These are phyloP conservation scores for Sebastiscus albofasciatus DNA, from an alignment of 2,797 vertebrate species.

Conservation along the genomic window DNA sequence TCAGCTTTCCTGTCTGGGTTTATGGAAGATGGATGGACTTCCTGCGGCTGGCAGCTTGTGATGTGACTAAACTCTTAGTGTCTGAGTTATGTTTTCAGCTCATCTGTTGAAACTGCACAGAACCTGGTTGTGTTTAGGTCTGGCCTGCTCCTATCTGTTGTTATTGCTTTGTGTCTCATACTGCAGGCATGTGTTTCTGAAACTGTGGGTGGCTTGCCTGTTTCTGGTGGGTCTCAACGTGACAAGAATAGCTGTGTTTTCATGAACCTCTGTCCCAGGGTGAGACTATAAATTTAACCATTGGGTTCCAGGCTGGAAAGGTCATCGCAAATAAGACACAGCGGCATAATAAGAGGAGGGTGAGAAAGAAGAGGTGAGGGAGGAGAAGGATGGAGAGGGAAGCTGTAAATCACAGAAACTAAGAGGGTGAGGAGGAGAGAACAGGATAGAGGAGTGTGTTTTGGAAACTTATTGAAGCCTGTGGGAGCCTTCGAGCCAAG, in stretches of 20 bases:
- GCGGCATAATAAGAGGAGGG: neutral
- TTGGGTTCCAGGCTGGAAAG: constrained; percentile 33
- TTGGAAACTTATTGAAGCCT: constrained; percentile 30
- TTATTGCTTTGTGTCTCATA: constrained; percentile 51
- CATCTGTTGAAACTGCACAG: constrained; percentile 51
- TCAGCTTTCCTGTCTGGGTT: constrained; percentile 17
- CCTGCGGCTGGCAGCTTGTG: constrained; percentile 17
- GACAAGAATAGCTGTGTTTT: constrained; percentile 65
- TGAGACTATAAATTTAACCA: constrained; percentile 42
- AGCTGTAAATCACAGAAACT: constrained; percentile 27
- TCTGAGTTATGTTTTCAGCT: constrained; percentile 33
- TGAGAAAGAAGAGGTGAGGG: neutral
- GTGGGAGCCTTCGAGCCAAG: constrained; percentile 30
- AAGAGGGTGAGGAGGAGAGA: constrained; percentile 20
- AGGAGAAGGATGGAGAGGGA: constrained; percentile 10
- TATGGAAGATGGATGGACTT: constrained; percentile 52
- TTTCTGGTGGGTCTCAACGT: constrained; percentile 61
- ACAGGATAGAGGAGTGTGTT: constrained; percentile 25
- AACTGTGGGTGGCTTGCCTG: constrained; percentile 60
- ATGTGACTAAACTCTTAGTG: constrained; percentile 30
- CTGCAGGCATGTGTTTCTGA: constrained; percentile 43
- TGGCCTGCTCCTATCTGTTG: constrained; percentile 45
- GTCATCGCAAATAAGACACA: constrained; percentile 38
- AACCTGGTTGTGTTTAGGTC: constrained; percentile 50
- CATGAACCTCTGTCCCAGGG: constrained; percentile 18